Evolutionary conservation across 2,113 vertebrate species (phyloP).

Genomic region (Propithecus coquereli): DNA sequence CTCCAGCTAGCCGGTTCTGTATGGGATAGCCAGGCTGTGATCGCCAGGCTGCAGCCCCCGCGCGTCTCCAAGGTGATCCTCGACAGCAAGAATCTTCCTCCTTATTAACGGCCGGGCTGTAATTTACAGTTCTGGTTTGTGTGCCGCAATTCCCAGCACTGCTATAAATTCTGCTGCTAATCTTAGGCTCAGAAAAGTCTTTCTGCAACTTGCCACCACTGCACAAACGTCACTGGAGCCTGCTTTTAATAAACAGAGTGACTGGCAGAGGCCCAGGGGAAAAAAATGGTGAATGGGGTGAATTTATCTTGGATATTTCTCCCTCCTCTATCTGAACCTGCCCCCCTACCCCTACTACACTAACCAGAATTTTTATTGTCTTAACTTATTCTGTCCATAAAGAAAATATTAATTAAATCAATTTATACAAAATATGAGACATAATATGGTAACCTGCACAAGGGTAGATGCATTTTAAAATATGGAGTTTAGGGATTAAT

Average conservation of each 20-base stretch:
- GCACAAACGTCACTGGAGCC: not conserved
- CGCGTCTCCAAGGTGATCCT: not conserved
- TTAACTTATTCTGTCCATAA: not conserved
- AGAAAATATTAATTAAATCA: not conserved
- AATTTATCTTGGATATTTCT: too few species aligned
- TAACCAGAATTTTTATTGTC: not conserved
- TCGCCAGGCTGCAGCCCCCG: not conserved
- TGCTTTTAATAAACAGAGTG: not conserved
- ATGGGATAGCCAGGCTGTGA: accelerated
- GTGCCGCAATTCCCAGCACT: not conserved
- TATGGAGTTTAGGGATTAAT: not conserved
- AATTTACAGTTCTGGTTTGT: not conserved
- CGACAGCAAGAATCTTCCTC: not conserved
- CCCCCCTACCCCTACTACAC: too few species aligned
- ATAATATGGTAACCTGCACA: not conserved
- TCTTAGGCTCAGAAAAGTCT: not conserved
- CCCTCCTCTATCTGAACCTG: not conserved
- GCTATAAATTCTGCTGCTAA: not conserved
- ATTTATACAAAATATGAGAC: not conserved
- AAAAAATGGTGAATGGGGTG: accelerated
- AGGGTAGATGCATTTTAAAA: not conserved
- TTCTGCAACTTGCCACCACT: not conserved
- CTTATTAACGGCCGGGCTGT: not conserved
- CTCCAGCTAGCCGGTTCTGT: accelerated
- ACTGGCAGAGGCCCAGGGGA: not conserved